Evolutionary conservation across 2,797 vertebrate genomes (phyloP), one percentile per base, ranked within the genome.

Genomic region (Tachyglossus aculeatus): DNA sequence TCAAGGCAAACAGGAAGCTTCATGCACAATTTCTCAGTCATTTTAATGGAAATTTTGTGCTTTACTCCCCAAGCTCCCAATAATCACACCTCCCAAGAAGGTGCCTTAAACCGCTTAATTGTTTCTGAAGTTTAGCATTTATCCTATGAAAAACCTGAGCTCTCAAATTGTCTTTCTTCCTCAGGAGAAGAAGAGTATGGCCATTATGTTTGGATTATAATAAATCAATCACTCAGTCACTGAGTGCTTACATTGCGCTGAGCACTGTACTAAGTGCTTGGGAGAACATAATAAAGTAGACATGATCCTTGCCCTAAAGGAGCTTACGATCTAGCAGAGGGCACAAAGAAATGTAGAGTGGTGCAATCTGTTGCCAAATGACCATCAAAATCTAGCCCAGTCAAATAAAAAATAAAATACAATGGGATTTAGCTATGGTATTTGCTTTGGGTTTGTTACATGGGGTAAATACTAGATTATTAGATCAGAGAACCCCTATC

Each of bases 1-100:
- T 83, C 77, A 81, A 78, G 77, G 74, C 58, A 76, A 58, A 10
- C 53, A 56, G 48, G 50, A 68, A 80, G 70, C 51, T 65, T 71
- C 51, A 81, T 65, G 77, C 62, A 76, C 52, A 83, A 76, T 78
- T 81, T 85, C 67, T 77, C 58, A 70, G 52, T 71, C 56, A 81
- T 81, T 83, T 74, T 71, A 77, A 85, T 77, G 77, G 77, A 85
- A 83, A 83, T 74, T 66, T 24, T 76, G 27, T 64, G 44, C 63
- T 78, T 77, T 68, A 63, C 36, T 81, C 55, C 63, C 58, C 19
- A 52, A 21, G 53, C 43, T 71, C 39, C 76, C 69, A 81, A 59
- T 78, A 78, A 83, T 41, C 44, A 59, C 55, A 68, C 65, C 69
- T 76, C 55, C 67, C 80, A 83, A 76, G 45, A 78, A 74, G 55